These are phyloP conservation scores for Campylomormyrus tamandua DNA, from an alignment of 2,113 vertebrate species.

Conservation along the genomic window DNA sequence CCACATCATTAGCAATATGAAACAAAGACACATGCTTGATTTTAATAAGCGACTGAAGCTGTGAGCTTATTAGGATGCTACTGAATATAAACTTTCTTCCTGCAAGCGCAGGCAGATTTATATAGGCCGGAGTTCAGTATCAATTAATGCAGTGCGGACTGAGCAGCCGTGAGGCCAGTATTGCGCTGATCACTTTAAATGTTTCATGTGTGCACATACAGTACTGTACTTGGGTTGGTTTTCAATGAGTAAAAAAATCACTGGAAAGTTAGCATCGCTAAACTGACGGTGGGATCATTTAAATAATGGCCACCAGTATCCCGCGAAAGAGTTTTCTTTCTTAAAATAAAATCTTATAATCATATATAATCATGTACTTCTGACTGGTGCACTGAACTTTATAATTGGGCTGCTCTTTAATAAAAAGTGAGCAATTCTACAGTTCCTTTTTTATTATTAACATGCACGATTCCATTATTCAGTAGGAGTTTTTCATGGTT, in stretches of 20 bases:
- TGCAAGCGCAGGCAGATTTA: conserved; percentile 49
- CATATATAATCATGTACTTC: background rate
- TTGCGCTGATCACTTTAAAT: background rate
- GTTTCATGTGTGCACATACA: background rate
- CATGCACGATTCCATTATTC: background rate
- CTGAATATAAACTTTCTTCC: conserved; percentile 69
- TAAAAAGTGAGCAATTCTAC: background rate
- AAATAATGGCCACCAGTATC: background rate
- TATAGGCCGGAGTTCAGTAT: conserved; percentile 43
- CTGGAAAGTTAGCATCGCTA: background rate
- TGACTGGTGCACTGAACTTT: background rate
- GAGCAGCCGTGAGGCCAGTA: background rate
- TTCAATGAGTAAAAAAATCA: background rate
- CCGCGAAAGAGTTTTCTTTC: background rate
- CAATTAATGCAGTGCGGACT: conserved; percentile 48
- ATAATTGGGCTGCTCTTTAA: background rate
- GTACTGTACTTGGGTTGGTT: background rate
- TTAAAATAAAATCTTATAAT: background rate
- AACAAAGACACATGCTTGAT: conserved; percentile 85
- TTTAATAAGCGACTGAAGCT: conserved; percentile 82
- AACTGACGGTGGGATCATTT: background rate
- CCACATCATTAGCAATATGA: conserved; percentile 85
- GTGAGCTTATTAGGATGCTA: conserved; percentile 77
- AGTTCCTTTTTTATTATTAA: background rate
- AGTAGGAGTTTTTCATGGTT: background rate